Conservation (phyloP, 2,797 vertebrate species). For the Rhinoraja longicauda region DNA sequence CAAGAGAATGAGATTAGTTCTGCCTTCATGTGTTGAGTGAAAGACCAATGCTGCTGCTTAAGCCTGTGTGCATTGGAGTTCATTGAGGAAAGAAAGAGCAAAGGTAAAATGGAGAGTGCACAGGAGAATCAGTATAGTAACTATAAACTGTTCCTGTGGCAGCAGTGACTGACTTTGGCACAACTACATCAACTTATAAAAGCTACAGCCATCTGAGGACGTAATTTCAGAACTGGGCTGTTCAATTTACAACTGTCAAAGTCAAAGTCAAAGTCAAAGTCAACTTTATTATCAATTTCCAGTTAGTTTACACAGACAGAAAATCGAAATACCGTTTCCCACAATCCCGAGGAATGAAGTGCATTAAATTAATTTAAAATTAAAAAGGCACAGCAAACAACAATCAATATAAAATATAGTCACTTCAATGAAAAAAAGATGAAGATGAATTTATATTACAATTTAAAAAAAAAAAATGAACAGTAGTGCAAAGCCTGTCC, state of each 20-base stretch:
- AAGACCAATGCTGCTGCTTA: neutral
- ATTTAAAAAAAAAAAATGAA: too few species aligned
- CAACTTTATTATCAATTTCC: too few species aligned
- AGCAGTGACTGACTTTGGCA: neutral
- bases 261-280: too few species aligned
- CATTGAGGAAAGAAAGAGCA: neutral
- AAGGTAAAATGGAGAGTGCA: neutral
- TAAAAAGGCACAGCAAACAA: too few species aligned
- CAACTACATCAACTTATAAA: neutral
- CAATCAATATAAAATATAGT: too few species aligned
- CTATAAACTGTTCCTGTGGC: neutral
- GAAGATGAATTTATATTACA: too few species aligned
- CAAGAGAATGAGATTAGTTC: neutral
- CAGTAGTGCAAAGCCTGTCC: too few species aligned
- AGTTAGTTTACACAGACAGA: too few species aligned
- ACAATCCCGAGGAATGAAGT: too few species aligned
- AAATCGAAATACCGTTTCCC: too few species aligned
- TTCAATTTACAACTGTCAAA: slow-evolving; percentile 10
- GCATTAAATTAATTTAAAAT: too few species aligned
- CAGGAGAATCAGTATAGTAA: neutral
- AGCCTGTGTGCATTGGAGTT: neutral
- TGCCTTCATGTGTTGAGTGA: neutral
- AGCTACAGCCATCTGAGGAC: neutral
- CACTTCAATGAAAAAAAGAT: too few species aligned
- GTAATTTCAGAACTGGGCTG: neutral